Evolutionary conservation across 2,797 vertebrate genomes (phyloP).

Genomic region (Cossypha niveicapilla): DNA sequence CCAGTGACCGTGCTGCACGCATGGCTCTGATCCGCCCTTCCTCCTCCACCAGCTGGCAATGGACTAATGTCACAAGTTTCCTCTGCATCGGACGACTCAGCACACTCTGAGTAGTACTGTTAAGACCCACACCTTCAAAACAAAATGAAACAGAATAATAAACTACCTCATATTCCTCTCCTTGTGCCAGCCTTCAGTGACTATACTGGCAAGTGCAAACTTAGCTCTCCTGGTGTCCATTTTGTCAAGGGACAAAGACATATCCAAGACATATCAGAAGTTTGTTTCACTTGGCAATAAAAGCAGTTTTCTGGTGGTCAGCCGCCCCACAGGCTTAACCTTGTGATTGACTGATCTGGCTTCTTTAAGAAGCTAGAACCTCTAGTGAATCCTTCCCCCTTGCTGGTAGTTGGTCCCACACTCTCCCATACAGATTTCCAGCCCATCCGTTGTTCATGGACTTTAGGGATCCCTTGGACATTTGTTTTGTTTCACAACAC

Average conservation of each 20-base stretch:
- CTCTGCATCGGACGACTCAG: conserved; percentile 98
- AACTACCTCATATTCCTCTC: background rate
- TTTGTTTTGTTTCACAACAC: background rate
- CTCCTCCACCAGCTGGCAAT: conserved; percentile 98
- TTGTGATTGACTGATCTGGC: background rate
- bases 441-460: background rate
- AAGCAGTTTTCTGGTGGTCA: background rate
- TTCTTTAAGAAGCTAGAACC: background rate
- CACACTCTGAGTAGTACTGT: conserved; percentile 93
- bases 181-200: background rate
- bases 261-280: background rate
- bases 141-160: conserved; percentile 9
- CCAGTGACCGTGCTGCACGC: conserved; percentile 94
- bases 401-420: background rate
- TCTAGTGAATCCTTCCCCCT: background rate
- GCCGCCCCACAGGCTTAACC: background rate
- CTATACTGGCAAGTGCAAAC: background rate
- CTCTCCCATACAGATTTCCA: background rate
- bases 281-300: background rate
- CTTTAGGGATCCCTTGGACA: background rate
- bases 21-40: conserved; percentile 96
- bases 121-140: conserved; percentile 88
- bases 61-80: conserved; percentile 94
- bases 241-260: background rate
- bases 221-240: background rate